These are phyloP conservation scores for Thamnophis sirtalis DNA, from an alignment of 2,113 vertebrate genomes.

Conservation along the genomic window DNA sequence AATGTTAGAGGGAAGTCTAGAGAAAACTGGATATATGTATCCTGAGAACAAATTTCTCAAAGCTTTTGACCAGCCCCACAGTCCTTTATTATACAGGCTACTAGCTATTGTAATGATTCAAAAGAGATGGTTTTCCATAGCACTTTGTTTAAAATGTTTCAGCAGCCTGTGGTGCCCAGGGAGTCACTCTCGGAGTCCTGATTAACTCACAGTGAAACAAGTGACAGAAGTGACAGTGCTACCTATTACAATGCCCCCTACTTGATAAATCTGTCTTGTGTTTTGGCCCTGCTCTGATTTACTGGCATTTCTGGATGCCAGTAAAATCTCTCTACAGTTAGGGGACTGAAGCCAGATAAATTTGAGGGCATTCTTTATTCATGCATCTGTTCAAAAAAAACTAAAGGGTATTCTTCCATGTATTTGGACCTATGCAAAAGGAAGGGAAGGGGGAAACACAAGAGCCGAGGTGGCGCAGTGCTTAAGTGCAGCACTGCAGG, in stretches of 20 bases:
- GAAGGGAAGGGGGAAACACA: not conserved
- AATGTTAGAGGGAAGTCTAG: not conserved
- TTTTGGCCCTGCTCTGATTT: slow-evolving; percentile 11
- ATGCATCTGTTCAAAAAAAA: not conserved
- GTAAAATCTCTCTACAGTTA: slow-evolving; percentile 14
- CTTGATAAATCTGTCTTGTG: not conserved
- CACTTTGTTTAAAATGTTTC: not conserved
- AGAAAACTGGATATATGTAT: not conserved
- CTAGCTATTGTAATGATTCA: not conserved
- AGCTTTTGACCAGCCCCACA: not conserved
- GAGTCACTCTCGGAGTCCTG: not conserved
- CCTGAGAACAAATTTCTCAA: not conserved
- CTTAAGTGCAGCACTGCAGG: too few relatives aligned
- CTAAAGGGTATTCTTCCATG: not conserved
- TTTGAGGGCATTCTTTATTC: not conserved
- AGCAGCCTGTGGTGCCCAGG: not conserved
- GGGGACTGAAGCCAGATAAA: not conserved
- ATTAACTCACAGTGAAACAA: slow-evolving; percentile 20
- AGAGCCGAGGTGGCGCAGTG: too few relatives aligned
- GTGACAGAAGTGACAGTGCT: slow-evolving; percentile 4
- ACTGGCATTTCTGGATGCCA: not conserved
- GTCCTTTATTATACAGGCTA: not conserved
- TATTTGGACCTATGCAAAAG: not conserved
- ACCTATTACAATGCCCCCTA: not conserved
- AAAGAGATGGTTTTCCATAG: not conserved